phyloP scores from a whole-genome alignment of 2,797 vertebrate species.

The Dallia pectoralis region DNA sequence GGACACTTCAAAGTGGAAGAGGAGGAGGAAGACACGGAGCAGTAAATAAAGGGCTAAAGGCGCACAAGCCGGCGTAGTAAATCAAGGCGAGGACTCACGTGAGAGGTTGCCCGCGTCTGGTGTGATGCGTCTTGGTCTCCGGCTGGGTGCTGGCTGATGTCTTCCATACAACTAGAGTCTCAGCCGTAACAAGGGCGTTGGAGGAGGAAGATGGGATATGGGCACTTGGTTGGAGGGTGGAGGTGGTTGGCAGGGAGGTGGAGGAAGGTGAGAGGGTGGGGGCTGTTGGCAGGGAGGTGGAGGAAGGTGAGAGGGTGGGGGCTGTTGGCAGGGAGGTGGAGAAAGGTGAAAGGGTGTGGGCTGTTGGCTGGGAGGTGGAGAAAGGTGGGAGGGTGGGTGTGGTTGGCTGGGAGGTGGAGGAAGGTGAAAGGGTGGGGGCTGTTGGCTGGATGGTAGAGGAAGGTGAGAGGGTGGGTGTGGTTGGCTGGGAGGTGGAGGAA shows the following conservation, averaged over 20 bases:
- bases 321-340: background rate
- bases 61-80: background rate
- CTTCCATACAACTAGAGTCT: background rate
- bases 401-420: background rate
- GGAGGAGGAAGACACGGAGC: background rate
- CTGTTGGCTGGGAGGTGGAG: no score
- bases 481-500: no score
- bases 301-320: background rate
- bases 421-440: background rate
- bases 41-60: background rate
- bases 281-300: no score
- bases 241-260: background rate
- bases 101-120: slow-evolving; percentile 33
- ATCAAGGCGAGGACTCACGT: background rate
- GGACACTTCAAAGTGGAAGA: background rate
- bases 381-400: background rate
- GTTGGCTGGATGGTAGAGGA: no score
- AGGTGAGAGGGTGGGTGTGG: slow-evolving; percentile 7
- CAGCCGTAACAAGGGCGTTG: background rate
- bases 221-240: background rate
- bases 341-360: background rate
- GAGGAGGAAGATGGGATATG: background rate
- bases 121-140: slow-evolving; percentile 10
- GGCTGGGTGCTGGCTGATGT: background rate
- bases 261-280: background rate